Evolutionary conservation across 2,113 vertebrate species (phyloP), one percentile per base, ranked within the genome.

Genomic region (Etia nguti): DNA sequence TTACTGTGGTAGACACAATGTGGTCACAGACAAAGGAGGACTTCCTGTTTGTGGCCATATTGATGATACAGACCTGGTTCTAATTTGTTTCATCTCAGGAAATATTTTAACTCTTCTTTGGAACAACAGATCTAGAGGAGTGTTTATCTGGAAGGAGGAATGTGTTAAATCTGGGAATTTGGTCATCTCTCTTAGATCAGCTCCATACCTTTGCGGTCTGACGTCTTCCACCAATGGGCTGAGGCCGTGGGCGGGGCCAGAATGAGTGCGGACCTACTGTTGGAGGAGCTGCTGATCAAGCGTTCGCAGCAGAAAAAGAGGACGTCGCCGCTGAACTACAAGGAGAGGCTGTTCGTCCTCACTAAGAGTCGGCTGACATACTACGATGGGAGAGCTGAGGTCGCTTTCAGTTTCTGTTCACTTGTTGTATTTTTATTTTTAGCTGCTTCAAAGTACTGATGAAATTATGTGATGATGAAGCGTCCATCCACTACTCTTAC

Each of bases 271-370:
- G 96, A 97, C 90, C 92, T 90, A 93, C 97, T 99, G 86, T 93
- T 99, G 92, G 98, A 99, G 93, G 98, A 99, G 86, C 95, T 98
- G 95, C 98, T 99, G 92, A 90, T 98, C 85, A 99, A 99, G 93
- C 96, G 98, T 77, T 99, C 98, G 0, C 99, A 99, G 93, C 99
- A 99, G 95, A 99, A 99, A 95, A 99, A 98, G 94, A 99, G 98
- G 95, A 99, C 98, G 0, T 99, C 99, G 6, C 99, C 99, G 36
- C 95, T 99, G 85, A 99, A 99, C 96, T 99, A 97, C 94, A 99
- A 99, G 95, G 98, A 99, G 92, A 96, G 99, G 50, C 94, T 97
- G 88, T 99, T 99, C 91, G 93, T 99, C 75, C 95, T 99, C 90
- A 99, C 97, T 0, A 97, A 97, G 88, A 97, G 94, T 54, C 88